Conservation (phyloP, 2,113 vertebrate genomes). For the Nerophis ophidion region DNA sequence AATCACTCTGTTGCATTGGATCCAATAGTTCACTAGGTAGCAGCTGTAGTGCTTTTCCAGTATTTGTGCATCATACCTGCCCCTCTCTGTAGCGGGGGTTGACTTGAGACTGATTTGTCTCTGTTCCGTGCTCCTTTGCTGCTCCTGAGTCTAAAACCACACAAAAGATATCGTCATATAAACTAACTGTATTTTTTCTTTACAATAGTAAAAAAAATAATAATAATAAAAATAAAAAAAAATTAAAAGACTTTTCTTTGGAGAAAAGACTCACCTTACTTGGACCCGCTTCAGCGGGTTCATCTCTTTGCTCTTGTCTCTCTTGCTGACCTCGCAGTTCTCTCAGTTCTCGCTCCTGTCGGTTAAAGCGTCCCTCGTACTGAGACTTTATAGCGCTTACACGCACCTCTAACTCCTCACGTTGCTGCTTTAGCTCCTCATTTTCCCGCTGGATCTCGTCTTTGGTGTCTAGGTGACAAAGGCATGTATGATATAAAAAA, state of each 20-base stretch:
- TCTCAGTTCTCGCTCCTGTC: slow-evolving; percentile 86
- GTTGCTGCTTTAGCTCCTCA: slow-evolving; percentile 89
- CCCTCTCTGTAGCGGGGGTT: slow-evolving; percentile 86
- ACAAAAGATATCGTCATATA: neutral
- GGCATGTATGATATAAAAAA: neutral
- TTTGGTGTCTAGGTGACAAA: slow-evolving; percentile 72
- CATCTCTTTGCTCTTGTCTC: slow-evolving; percentile 91
- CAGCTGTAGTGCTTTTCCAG: neutral
- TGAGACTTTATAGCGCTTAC: slow-evolving; percentile 92
- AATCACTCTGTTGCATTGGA: neutral
- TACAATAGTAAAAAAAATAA: too few relatives aligned
- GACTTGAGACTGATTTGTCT: slow-evolving; percentile 89
- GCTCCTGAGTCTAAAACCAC: slow-evolving; percentile 80
- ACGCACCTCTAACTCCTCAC: slow-evolving; percentile 89
- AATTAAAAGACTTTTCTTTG: neutral
- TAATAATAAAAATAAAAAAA: neutral
- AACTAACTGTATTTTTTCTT: neutral
- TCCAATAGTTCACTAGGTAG: too few relatives aligned
- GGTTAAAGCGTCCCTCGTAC: slow-evolving; percentile 89
- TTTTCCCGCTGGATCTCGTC: slow-evolving; percentile 87
- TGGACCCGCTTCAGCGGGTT: slow-evolving; percentile 80
- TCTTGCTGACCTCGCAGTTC: slow-evolving; percentile 88
- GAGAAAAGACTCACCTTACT: slow-evolving; percentile 76
- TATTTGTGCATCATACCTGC: slow-evolving; percentile 75
- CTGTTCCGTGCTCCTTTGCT: slow-evolving; percentile 79